phyloP scores from a whole-genome alignment of 64 coral and sea anemone species.

The Porites australiensis region DNA sequence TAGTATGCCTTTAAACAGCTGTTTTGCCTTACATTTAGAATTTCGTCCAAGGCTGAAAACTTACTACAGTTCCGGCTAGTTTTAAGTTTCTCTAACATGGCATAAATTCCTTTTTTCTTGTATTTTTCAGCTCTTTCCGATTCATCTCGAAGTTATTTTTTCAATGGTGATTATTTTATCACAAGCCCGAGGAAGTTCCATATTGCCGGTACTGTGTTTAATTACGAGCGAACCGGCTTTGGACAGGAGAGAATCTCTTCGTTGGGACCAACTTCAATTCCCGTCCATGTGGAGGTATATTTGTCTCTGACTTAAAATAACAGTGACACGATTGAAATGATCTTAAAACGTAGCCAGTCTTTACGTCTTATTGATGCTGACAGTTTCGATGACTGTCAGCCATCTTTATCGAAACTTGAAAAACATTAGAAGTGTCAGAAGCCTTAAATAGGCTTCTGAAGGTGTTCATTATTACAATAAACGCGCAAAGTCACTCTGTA shows the following conservation, averaged over 20 bases:
- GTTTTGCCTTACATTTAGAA: no score
- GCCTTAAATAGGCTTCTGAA: no score
- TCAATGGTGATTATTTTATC: constrained; percentile 85
- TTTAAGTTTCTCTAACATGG: not conserved
- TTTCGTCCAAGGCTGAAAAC: no score
- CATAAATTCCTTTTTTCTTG: not conserved
- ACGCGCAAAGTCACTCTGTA: no score
- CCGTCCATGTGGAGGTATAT: constrained; percentile 82
- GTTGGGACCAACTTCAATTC: constrained; percentile 71
- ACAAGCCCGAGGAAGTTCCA: constrained; percentile 60
- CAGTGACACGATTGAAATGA: not conserved
- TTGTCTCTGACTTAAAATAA: not conserved
- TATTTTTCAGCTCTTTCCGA: constrained; percentile 79
- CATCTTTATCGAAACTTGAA: no score
- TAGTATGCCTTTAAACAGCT: no score
- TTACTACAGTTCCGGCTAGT: not conserved
- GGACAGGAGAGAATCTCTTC: constrained; percentile 71
- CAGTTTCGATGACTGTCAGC: no score
- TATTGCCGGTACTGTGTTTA: constrained; percentile 66
- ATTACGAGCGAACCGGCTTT: constrained; percentile 52
- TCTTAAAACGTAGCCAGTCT: no score
- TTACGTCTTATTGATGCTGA: no score
- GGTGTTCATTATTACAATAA: no score
- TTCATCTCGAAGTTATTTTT: constrained; percentile 59
- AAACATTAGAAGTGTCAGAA: no score